Evolutionary conservation across 30 jellyfish, hydroid and myxozoan genomes (phyloP), one percentile per base, ranked within the genome.

Genomic region (Morbakka virulenta): DNA sequence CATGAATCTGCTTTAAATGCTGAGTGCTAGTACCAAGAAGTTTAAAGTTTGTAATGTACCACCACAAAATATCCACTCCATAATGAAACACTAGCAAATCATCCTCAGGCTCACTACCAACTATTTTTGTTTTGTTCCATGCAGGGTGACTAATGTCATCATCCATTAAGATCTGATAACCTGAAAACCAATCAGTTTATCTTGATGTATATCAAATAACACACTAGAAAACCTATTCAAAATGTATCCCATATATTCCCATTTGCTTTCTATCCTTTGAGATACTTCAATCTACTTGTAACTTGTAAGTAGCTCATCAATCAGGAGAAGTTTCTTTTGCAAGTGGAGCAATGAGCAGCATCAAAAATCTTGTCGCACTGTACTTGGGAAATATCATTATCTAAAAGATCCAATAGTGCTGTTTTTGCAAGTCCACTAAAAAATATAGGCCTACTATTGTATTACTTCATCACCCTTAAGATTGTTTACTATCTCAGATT

Each of bases 141-240:
- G 87, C 87, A 24, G 21, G 28, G 4, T 49, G 53, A 11, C 33
- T 64, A 34, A 80, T n/a, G 32, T 72, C 94, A 47, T 48, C 48
- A 29, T 84, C 93, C 24, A 14, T 30, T 24, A 84, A 9, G 24
- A 76, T 23, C 32, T 84, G 91, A 49, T 35, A 84, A 36, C 77
- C 94, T n/a, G 35, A 21, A 47, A 77, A 85, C 73, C 70, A 79
- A 9, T 82, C 94, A 72, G 51, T 57, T 23, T 74, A 52, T 32
- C 22, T 49, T n/a, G n/a, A n/a, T n/a, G n/a, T n/a, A n/a, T n/a
- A n/a, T n/a, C n/a, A n/a, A n/a, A n/a, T n/a, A n/a, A 33, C 1
- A 74, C 69, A 33, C 69, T 36, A 13, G 31, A 61, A 28, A 4
- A 53, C 64, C 17, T 6, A 33, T 78, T 78, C 36, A 24, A 66